A percentile compares a stretch with the other conserved stretches of the same genome.
phyloP scores from a whole-genome alignment of 2,888 invertebrate genomes.

The Eumerus sabulonum region DNA sequence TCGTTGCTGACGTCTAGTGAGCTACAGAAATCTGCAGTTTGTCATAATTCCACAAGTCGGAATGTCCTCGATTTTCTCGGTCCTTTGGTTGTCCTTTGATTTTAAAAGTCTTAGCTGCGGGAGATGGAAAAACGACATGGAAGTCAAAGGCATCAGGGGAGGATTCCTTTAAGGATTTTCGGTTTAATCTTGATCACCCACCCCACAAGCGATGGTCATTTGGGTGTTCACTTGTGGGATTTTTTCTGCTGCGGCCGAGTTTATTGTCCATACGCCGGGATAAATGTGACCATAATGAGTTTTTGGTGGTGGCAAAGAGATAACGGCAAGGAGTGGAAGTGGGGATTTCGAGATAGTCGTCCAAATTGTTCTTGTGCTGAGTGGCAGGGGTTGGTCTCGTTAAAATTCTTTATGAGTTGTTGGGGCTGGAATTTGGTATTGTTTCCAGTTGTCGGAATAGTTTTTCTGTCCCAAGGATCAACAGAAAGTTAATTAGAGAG shows the following conservation, averaged over 20 bases:
- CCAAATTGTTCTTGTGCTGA: conserved; percentile 49
- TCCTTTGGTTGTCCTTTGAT: conserved; percentile 35
- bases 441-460: conserved; percentile 51
- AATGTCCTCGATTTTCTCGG: conserved; percentile 33
- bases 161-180: conserved; percentile 25
- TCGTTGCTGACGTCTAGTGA: conserved; percentile 18
- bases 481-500: conserved; percentile 56
- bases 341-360: neutral
- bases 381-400: conserved; percentile 49
- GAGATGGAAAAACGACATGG: neutral
- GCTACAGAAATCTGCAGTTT: conserved; percentile 39
- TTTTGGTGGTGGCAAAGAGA: conserved; percentile 56
- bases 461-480: conserved; percentile 36
- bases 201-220: conserved; percentile 13
- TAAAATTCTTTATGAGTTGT: conserved; percentile 67
- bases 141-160: no score
- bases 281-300: conserved; percentile 69
- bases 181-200: conserved; percentile 39
- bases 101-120: conserved; percentile 33
- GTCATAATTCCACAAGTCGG: conserved; percentile 50
- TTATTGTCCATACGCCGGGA: conserved; percentile 43
- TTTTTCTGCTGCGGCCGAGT: conserved; percentile 36
- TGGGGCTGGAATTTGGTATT: conserved; percentile 49
- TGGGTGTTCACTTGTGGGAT: conserved; percentile 55
- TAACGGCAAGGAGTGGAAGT: conserved; percentile 19